Conservation (phyloP, 1,140 invertebrate genomes). For the Pachyrhynchus sulphureomaculatus region DNA sequence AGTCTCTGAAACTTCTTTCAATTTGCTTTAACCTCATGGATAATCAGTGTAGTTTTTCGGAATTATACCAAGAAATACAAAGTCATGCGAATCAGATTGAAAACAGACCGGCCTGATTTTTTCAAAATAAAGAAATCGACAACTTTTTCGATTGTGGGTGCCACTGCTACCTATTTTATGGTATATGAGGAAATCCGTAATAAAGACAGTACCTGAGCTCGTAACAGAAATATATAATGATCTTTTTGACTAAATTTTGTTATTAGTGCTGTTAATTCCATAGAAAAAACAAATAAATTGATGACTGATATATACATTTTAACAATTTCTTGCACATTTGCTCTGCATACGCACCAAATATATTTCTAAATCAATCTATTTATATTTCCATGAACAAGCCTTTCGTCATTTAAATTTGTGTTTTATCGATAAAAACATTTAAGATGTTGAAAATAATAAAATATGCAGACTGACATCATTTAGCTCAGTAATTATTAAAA, state of each 20-base stretch:
- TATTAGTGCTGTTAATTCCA: no score
- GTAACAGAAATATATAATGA: slow-evolving; percentile 10
- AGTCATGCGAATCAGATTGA: slow-evolving; percentile 11
- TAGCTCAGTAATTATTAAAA: background rate
- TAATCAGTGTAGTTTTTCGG: background rate
- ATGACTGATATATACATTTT: no score
- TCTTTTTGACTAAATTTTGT: background rate
- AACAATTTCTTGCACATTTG: no score
- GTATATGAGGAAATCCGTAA: slow-evolving; percentile 15
- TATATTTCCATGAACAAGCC: no score
- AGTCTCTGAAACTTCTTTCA: slow-evolving; percentile 7
- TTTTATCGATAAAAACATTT: no score
- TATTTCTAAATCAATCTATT: no score
- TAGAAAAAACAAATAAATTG: no score
- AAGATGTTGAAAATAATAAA: no score
- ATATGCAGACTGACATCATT: no score
- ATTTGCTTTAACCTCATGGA: slow-evolving; percentile 10
- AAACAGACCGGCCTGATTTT: slow-evolving; percentile 20
- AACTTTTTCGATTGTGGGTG: slow-evolving; percentile 19
- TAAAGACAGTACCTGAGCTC: slow-evolving; percentile 9
- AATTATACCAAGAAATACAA: slow-evolving; percentile 10
- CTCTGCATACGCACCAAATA: no score
- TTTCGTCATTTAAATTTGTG: no score
- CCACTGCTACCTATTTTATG: slow-evolving; percentile 19
- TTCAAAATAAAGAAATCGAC: slow-evolving; percentile 27